Evolutionary conservation across 2,888 invertebrate genomes (phyloP), one percentile per base, ranked within the genome.

Genomic region (Acanthococcus lagerstroemiae): DNA sequence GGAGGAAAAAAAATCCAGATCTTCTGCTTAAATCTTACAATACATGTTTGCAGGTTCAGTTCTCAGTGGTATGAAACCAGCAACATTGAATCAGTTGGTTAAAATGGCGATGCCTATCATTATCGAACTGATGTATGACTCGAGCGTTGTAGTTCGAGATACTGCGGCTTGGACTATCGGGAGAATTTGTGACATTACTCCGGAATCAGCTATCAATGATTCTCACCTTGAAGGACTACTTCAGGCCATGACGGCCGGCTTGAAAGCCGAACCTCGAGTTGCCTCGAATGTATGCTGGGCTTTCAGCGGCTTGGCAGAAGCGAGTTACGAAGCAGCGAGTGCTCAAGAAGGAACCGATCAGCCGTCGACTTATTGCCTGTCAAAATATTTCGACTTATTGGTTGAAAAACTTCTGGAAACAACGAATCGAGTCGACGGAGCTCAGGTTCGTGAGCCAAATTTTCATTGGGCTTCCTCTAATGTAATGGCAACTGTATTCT

Each of bases 261-360:
- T 99, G 21, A 88, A 88, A 72, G 89, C 94, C 2, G 97, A 97
- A 75, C 92, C 97, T 4, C 80, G 97, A 26, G 99, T 99, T 0
- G 97, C 99, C 1, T 88, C 95, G 9, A 99, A 99, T 77, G 95
- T 97, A 12, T 99, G 99, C 76, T 99, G 99, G 99, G 97, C 99
- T 0, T 92, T 99, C 73, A 94, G 94, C 24, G 94, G 73, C 17
- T 80, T 99, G 55, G 95, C 96, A 0, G 95, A 96, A 76, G 95
- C 97, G 2, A 95, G 95, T 1, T 97, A 93, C 74, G 96, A 99
- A 73, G 87, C 90, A 1, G 73, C 17, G 76, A 80, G 61, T 63
- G 72, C 63, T 30, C 83, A 81, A 48, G 81, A 80, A 55, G 84
- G 83, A 30, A 82, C 83, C 4, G 84, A 83, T 63, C 88, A 83